Evolutionary conservation across 2,888 invertebrate species (phyloP), one percentile per base, ranked within the genome.

Genomic region (Cheilosia pagana): DNA sequence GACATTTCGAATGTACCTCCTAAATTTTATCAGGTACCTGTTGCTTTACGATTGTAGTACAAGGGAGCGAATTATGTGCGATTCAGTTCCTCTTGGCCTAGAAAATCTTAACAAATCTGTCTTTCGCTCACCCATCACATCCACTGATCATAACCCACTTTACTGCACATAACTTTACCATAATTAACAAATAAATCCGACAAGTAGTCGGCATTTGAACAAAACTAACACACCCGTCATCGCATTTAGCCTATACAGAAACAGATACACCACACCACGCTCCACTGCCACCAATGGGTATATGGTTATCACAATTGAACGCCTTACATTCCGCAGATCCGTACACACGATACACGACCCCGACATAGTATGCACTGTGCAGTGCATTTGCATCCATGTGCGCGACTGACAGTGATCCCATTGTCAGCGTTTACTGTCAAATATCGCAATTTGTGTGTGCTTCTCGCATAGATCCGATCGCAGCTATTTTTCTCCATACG

Each of bases 351-450:
- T 19, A 57, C 53, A 65, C 28, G 28, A 53, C 25, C 53, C 50
- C 63, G 14, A 52, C 35, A 57, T 19, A 39, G 3, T 12, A 35
- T 10, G 28, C 6, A 28, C 28, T 6, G 35, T 35, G 31, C 31
- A 1, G 2, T 35, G 31, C 31, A 35, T 35, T 35, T 31, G 39
- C 41, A 52, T 60, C 23, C 53, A 53, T 63, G 35, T 63, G 12
- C n/a, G 19, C 23, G 62, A 79, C 74, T 79, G 63, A 79, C 79
- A 79, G 79, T 63, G 70, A 75, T 85, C 70, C 63, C 83, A 79
- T 74, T 79, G 83, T 70, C 79, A 79, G 83, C 59, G 31, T 79
- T 83, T 79, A 83, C 79, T 83, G 83, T 79, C 79, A 83, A 83
- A 70, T 83, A 68, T 53, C 45, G 68, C 68, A 57, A 83, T 74